Evolutionary conservation across 2,113 vertebrate species (phyloP), one percentile per base, ranked within the genome.

Genomic region (Trogon melanurus): DNA sequence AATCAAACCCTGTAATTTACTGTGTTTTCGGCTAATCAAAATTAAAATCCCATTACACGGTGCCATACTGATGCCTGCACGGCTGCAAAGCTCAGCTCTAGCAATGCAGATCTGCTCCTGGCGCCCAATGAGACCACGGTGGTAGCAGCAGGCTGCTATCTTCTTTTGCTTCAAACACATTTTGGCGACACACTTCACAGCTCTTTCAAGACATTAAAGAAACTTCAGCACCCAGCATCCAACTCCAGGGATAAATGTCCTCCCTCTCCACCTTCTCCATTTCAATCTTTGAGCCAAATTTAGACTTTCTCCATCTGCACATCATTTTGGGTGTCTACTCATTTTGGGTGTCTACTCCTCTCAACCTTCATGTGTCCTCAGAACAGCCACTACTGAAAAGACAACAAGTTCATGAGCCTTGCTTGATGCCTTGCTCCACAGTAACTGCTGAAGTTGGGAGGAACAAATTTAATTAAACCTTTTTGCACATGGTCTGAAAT

Each of bases 21-120:
- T 67, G 45, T 65, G 36, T 66, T 88, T 95, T 88, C 71, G 83
- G 51, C n/a, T 88, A 91, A 94, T 67, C 64, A 88, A 94, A 93
- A 93, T 85, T 26, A 89, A 94, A 92, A 88, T 69, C 41, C 60
- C 83, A 81, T 90, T 91, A 95, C 66, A 48, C 13, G 44, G 87
- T 74, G 67, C 26, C n/a, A 80, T 17, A 60, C 32, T 50, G 74
- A 79, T 70, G 48, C 27, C 45, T 79, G 41, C 13, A 32, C 2
- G 12, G 60, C 47, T 67, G 19, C 36, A 67, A 79, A 88, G 75
- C 48, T 71, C 11, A 67, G 53, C 27, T 81, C 67, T n/a, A 85
- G 62, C 70, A 85, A 61, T 41, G 78, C 19, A 89, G 45, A 69
- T 67, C 57, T 57, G 34, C 10, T 89, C 16, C 34, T 36, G 47